phyloP scores from a whole-genome alignment of 2,888 invertebrate genomes.

The Phengaris alcon region DNA sequence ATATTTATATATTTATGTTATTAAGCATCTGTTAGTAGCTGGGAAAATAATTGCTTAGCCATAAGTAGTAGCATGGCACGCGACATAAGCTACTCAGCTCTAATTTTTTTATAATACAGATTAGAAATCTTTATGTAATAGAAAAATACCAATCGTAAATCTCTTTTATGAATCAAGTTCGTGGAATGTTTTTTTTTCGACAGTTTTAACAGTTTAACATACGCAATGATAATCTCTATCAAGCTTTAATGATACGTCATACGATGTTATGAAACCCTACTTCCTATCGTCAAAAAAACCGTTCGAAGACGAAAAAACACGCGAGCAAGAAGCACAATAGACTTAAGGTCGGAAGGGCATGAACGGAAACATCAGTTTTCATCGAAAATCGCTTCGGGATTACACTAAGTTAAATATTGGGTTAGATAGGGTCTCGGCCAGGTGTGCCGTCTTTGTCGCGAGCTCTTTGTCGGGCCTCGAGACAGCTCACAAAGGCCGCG shows the following conservation, averaged over 20 bases:
- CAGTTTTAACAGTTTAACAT: neutral
- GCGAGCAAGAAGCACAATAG: conserved; percentile 33
- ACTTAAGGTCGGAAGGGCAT: conserved; percentile 45
- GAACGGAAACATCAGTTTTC: conserved; percentile 53
- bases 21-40: too few species aligned
- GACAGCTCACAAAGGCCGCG: conserved; percentile 64
- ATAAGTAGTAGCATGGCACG: too few species aligned
- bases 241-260: neutral
- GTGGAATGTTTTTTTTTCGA: too few species aligned
- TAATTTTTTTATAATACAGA: too few species aligned
- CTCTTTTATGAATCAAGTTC: neutral
- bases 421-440: conserved; percentile 69
- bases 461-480: conserved; percentile 46
- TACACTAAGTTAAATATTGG: conserved; percentile 51
- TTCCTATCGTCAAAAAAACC: neutral
- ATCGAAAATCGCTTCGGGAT: conserved; percentile 46
- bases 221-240: neutral
- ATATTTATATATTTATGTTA: too few species aligned
- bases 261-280: neutral
- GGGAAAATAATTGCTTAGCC: too few species aligned
- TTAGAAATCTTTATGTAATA: too few species aligned
- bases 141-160: neutral
- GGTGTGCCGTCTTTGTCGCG: conserved; percentile 67
- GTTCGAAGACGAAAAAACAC: neutral
- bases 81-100: too few species aligned